A percentile compares a stretch with the other conserved stretches of the same genome.
phyloP scores from a whole-genome alignment of 64 coral and sea anemone genomes.

The Cladopsammia gracilis region DNA sequence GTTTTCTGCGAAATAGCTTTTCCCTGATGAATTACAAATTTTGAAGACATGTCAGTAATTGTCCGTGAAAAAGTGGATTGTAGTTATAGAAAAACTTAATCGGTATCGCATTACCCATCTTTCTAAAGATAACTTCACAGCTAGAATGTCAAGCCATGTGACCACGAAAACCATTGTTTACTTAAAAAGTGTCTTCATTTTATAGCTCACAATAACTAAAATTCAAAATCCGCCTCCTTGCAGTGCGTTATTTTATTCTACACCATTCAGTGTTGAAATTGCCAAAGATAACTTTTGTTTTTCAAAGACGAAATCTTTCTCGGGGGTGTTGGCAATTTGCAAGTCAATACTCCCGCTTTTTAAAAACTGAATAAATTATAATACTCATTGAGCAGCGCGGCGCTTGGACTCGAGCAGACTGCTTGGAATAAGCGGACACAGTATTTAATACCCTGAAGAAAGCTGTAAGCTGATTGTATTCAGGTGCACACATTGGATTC shows the following conservation, averaged over 20 bases:
- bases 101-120: background rate
- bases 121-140: background rate
- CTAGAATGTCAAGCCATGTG: background rate
- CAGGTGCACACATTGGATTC: background rate
- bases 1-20: background rate
- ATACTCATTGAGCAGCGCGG: background rate
- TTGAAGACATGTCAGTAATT: too few relatives aligned
- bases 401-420: background rate
- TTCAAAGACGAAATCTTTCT: background rate
- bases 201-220: background rate
- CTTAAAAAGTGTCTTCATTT: background rate
- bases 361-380: conserved; percentile 36
- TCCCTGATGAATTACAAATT: too few relatives aligned
- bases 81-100: background rate
- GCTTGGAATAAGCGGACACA: background rate
- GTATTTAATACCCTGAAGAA: conserved; percentile 36
- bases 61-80: background rate
- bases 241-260: background rate
- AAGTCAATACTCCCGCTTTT: background rate
- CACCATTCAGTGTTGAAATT: background rate
- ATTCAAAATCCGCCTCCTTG: conserved; percentile 14
- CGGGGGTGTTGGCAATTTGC: conserved; percentile 3
- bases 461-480: background rate
- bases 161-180: conserved; percentile 32
- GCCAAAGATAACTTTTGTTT: background rate